These are phyloP conservation scores for Lobophora halterata DNA, from an alignment of 2,888 invertebrate genomes.

Conservation along the genomic window DNA sequence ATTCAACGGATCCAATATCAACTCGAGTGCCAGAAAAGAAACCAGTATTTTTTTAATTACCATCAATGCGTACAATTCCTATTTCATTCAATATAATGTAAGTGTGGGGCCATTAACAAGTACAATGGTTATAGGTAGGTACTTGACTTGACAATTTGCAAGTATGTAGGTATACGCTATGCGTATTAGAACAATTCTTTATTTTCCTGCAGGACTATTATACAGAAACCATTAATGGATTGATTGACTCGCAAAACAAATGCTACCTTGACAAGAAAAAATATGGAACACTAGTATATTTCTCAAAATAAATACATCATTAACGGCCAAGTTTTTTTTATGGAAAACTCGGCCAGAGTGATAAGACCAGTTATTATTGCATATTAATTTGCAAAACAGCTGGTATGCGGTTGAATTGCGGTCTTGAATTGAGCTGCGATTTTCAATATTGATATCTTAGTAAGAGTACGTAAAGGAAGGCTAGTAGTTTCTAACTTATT, in stretches of 20 bases:
- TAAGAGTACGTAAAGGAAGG: no score
- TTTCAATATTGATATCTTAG: no score
- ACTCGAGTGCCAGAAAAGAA: slow-evolving; percentile 27
- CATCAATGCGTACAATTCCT: slow-evolving; percentile 39
- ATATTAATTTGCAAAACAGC: no score
- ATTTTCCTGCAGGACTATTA: slow-evolving; percentile 30
- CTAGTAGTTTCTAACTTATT: no score
- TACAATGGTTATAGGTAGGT: slow-evolving; percentile 44
- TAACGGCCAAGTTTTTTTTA: no score
- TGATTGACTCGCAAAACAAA: slow-evolving; percentile 15
- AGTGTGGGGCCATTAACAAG: slow-evolving; percentile 40
- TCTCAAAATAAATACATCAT: no score
- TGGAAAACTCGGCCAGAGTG: no score
- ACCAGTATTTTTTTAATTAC: slow-evolving; percentile 37
- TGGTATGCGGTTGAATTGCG: no score
- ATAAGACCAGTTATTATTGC: no score
- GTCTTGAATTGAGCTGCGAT: no score
- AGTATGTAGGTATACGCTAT: no score
- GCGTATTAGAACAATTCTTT: slow-evolving; percentile 41
- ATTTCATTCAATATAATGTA: slow-evolving; percentile 35
- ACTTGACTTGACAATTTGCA: slow-evolving; percentile 40
- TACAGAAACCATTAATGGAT: slow-evolving; percentile 32
- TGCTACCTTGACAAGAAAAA: slow-evolving; percentile 1
- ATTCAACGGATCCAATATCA: slow-evolving; percentile 7
- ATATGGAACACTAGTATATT: no score